Evolutionary conservation across 1,140 invertebrate species (phyloP).

Genomic region (Goniozus legneri): DNA sequence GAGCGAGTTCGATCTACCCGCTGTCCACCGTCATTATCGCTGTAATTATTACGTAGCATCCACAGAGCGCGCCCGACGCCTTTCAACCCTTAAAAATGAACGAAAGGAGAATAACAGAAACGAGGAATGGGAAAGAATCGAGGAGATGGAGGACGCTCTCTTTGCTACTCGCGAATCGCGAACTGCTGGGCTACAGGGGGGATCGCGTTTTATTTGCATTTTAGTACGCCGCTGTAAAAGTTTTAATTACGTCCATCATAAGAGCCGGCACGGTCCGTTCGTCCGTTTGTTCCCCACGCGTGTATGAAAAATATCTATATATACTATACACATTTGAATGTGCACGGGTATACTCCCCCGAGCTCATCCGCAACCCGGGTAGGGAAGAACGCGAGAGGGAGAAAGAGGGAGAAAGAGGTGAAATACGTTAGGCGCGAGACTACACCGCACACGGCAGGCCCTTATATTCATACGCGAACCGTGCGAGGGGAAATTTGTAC

Average conservation of each 20-base stretch:
- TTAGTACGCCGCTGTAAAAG: slow-evolving; percentile 27
- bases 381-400: too few species aligned
- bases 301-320: too few species aligned
- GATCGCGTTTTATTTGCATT: slow-evolving; percentile 26
- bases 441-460: too few species aligned
- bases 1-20: slow-evolving; percentile 16
- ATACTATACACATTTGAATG: too few species aligned
- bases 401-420: too few species aligned
- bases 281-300: slow-evolving; percentile 24
- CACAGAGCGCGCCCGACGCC: slow-evolving; percentile 10
- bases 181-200: background rate
- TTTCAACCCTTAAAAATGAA: too few species aligned
- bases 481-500: background rate
- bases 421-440: slow-evolving; percentile 22
- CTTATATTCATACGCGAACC: too few species aligned
- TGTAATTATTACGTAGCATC: slow-evolving; percentile 26
- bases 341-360: background rate
- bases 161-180: slow-evolving; percentile 6
- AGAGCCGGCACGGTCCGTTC: slow-evolving; percentile 29
- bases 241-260: slow-evolving; percentile 36
- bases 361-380: background rate
- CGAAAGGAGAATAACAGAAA: too few species aligned
- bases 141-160: slow-evolving; percentile 10
- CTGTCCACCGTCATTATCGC: slow-evolving; percentile 26
- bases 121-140: slow-evolving; percentile 12